These are phyloP conservation scores for Orgyia antiqua DNA, from an alignment of 2,888 invertebrate species.

Conservation along the genomic window DNA sequence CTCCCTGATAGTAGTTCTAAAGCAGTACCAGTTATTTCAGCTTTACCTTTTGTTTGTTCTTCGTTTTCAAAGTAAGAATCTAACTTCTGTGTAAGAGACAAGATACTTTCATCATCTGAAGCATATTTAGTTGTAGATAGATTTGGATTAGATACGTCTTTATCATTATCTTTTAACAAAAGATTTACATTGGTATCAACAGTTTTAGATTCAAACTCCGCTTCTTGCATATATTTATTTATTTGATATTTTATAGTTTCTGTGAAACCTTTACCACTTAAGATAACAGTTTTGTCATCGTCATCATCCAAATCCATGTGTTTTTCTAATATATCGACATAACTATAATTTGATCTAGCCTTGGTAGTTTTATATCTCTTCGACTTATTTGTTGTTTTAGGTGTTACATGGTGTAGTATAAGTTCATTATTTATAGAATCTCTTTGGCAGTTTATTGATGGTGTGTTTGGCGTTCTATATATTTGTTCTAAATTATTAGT, in stretches of 20 bases:
- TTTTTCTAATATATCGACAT: conserved; percentile 47
- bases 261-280: conserved; percentile 38
- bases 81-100: neutral
- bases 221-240: conserved; percentile 42
- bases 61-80: neutral
- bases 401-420: neutral
- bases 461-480: neutral
- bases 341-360: conserved; percentile 43
- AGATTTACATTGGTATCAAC: conserved; percentile 18
- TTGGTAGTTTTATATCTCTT: conserved; percentile 14
- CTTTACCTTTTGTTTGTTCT: neutral
- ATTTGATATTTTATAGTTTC: conserved; percentile 48
- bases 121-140: too few relatives aligned
- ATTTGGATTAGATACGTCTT: too few relatives aligned
- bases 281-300: conserved; percentile 16
- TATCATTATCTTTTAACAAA: conserved; percentile 14
- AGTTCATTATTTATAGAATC: neutral
- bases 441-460: neutral
- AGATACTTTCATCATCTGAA: neutral
- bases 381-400: neutral
- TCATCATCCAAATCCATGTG: conserved; percentile 34
- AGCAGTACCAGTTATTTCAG: neutral
- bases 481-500: neutral
- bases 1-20: too few relatives aligned
- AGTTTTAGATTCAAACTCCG: conserved; percentile 15